Conservation (phyloP, 92 coral and sea anemone species). For the Palythoa grandiflora region DNA sequence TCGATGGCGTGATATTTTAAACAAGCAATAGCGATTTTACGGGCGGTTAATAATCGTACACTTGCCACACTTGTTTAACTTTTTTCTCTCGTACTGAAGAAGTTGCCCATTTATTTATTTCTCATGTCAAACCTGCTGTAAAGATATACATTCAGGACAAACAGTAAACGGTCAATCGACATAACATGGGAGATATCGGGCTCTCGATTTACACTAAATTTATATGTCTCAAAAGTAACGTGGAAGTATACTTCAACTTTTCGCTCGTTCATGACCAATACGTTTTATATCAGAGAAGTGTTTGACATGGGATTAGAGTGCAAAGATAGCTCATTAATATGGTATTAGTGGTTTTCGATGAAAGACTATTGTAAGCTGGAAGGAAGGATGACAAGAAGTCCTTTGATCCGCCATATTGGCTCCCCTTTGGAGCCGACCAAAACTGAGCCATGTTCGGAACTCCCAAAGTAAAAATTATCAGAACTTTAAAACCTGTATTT, state of each 20-base stretch:
- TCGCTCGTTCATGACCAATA: constrained; percentile 30
- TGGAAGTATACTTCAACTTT: neutral
- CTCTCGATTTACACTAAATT: neutral
- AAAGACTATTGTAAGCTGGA: constrained; percentile 16
- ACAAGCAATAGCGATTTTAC: too few species aligned
- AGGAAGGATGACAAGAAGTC: constrained; percentile 19
- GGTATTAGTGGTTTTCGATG: constrained; percentile 29
- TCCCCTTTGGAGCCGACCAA: constrained; percentile 8
- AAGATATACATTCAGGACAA: too few species aligned
- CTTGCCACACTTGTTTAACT: too few species aligned
- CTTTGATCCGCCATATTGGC: constrained; percentile 40
- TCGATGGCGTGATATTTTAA: too few species aligned
- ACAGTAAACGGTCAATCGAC: constrained; percentile 18
- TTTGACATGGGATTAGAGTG: constrained; percentile 20
- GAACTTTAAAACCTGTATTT: constrained; percentile 39
- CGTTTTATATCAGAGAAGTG: constrained; percentile 22
- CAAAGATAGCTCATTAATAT: constrained; percentile 26
- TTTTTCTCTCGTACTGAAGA: too few species aligned
- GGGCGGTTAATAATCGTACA: too few species aligned
- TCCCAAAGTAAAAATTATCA: neutral
- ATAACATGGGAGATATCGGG: constrained; percentile 29
- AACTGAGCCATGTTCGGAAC: constrained; percentile 3
- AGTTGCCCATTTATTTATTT: too few species aligned
- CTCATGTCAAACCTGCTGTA: too few species aligned
- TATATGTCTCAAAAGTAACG: constrained; percentile 15